A percentile compares a stretch with the other conserved stretches of the same genome.
Evolutionary conservation across 2,113 vertebrate genomes (phyloP).

Genomic region (Pygoscelis adeliae): DNA sequence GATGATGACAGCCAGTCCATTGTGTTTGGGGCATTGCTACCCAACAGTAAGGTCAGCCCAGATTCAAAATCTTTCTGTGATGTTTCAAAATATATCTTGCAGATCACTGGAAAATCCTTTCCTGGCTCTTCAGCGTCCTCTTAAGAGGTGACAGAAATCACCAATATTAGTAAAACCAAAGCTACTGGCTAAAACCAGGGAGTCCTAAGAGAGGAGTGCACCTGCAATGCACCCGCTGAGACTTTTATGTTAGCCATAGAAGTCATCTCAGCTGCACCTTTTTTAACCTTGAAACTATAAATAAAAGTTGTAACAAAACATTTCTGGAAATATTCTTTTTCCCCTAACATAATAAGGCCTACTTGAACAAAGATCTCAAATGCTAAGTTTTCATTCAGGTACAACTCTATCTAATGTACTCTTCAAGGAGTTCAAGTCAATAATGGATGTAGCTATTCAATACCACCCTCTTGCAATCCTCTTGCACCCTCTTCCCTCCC

Average conservation of each 20-base stretch:
- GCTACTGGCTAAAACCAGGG: neutral
- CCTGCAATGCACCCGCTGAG: neutral
- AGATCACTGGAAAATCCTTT: neutral
- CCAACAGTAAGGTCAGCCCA: neutral
- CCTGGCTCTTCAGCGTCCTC: neutral
- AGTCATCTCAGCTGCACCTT: neutral
- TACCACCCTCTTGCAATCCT: neutral
- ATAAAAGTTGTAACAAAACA: neutral
- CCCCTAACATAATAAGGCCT: neutral
- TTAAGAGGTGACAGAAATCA: neutral
- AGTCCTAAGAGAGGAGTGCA: neutral
- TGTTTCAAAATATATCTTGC: neutral
- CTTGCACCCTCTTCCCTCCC: neutral
- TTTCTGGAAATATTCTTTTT: neutral
- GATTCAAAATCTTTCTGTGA: neutral
- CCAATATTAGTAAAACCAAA: neutral
- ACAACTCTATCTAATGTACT: neutral
- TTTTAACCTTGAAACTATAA: neutral
- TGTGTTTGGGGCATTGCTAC: neutral
- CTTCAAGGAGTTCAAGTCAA: neutral
- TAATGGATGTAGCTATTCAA: neutral
- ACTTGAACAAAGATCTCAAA: neutral
- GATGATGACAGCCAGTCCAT: neutral
- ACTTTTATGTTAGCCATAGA: neutral
- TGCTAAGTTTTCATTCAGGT: neutral